Conservation (phyloP, 1,140 invertebrate species). For the Zaprionus ornatus region DNA sequence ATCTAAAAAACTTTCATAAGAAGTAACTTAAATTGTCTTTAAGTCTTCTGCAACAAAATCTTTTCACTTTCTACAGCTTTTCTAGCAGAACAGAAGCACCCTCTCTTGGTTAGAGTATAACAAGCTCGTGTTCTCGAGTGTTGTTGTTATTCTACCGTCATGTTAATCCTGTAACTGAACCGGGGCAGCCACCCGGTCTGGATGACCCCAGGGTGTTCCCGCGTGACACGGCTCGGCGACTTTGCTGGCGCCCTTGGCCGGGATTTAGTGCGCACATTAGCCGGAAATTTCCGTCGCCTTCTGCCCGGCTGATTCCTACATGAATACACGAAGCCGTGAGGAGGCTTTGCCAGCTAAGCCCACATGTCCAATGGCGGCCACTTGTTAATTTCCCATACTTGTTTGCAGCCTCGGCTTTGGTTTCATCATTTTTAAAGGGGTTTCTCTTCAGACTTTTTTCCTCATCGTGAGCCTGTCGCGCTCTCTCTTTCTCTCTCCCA, state of each 20-base stretch:
- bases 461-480: no score
- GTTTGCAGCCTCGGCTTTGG: constrained; percentile 35
- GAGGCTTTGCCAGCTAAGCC: constrained; percentile 57
- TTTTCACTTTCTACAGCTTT: background rate
- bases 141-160: constrained; percentile 39
- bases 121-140: constrained; percentile 20
- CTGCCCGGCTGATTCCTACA: constrained; percentile 23
- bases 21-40: background rate
- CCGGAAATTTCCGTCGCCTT: constrained; percentile 33
- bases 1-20: no score
- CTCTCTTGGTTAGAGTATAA: constrained; percentile 10
- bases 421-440: constrained; percentile 45
- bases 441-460: background rate
- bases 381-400: constrained; percentile 77
- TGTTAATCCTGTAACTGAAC: constrained; percentile 69
- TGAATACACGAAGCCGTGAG: constrained; percentile 14
- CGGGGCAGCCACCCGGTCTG: constrained; percentile 22
- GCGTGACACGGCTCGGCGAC: constrained; percentile 38
- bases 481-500: background rate
- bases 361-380: constrained; percentile 77
- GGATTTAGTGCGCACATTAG: constrained; percentile 72
- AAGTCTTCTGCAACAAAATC: background rate
- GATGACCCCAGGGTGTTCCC: constrained; percentile 17
- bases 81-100: background rate
- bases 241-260: constrained; percentile 36